Evolutionary conservation across 2,888 invertebrate genomes (phyloP), one percentile per base, ranked within the genome.

Genomic region (Tachina grossa): DNA sequence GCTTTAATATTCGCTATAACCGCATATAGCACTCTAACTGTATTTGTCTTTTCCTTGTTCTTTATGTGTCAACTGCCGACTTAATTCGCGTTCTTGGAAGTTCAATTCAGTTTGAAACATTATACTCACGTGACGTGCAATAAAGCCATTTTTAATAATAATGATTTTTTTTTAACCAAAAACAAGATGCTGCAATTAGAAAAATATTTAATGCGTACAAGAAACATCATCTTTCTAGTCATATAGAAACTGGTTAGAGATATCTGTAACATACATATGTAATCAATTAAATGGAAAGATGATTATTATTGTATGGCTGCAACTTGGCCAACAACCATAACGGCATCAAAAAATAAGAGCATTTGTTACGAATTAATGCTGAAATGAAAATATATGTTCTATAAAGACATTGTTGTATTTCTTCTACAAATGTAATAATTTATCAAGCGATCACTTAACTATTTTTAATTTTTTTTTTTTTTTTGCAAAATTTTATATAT

Each of bases 361-460:
- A 55, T 71, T 71, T 82, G 68, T 55, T 65, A 71, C 49, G 45
- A 41, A 74, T 57, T 43, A 16, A 68, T 59, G 57, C 19, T 59
- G 59, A 49, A 63, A 57, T 71, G 49, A n/a, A 72, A 61, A 16
- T 14, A 55, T 57, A 41, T 57, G 47, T 65, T 57, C 63, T 39
- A 13, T 41, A 57, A 10, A 45, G 13, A 57, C 41, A 47, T 45
- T 69, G 45, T 63, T 69, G 72, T 49, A 63, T 45, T 74, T 53
- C 45, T 45, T 53, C 41, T 9, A 72, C 65, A 57, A 71, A 49
- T 57, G 41, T 41, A 13, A 63, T 77, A 81, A 85, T 74, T 84
- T 77, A 84, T 85, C 81, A 85, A 77, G 57, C 72, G 81, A 81
- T 84, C 77, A 74, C 43, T 61, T 13, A 68, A 68, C n/a, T 76